A percentile compares a stretch with the other conserved stretches of the same genome.
Evolutionary conservation across 2,888 invertebrate species (phyloP).

Genomic region (Yponomeuta malinellus): DNA sequence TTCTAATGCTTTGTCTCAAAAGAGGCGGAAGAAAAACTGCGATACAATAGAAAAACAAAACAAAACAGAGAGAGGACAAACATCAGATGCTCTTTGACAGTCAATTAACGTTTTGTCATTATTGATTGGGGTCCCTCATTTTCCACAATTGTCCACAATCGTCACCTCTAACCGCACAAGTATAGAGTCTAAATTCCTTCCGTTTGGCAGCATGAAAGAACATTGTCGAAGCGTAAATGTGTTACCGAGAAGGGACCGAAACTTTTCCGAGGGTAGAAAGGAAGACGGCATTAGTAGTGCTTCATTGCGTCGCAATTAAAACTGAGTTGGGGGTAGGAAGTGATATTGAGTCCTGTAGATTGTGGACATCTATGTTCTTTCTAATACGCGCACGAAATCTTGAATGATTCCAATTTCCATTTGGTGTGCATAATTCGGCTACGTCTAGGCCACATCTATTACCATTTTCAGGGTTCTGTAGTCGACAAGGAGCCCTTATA

Average conservation of each 20-base stretch:
- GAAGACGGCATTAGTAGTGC: constrained; percentile 55
- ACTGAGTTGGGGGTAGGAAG: constrained; percentile 33
- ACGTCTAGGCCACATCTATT: too few species aligned
- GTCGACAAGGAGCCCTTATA: too few species aligned
- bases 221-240: constrained; percentile 26
- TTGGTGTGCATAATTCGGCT: too few species aligned
- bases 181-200: neutral
- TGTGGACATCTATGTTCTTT: too few species aligned
- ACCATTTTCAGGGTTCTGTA: too few species aligned
- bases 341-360: neutral
- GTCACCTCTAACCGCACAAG: neutral
- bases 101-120: constrained; percentile 37
- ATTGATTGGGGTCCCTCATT: constrained; percentile 42
- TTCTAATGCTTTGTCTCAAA: too few species aligned
- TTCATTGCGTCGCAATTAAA: constrained; percentile 73
- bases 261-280: constrained; percentile 23
- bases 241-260: constrained; percentile 28
- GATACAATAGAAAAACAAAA: neutral
- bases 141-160: neutral
- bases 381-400: too few species aligned
- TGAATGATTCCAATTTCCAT: too few species aligned
- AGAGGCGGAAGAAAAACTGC: neutral
- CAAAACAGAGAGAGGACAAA: constrained; percentile 21
- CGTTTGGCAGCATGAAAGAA: neutral
- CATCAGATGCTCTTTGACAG: constrained; percentile 38